Percentiles rank a stretch among this genome's conserved stretches.
phyloP scores from a whole-genome alignment of 1,140 invertebrate genomes.

The Drosophila takahashii region DNA sequence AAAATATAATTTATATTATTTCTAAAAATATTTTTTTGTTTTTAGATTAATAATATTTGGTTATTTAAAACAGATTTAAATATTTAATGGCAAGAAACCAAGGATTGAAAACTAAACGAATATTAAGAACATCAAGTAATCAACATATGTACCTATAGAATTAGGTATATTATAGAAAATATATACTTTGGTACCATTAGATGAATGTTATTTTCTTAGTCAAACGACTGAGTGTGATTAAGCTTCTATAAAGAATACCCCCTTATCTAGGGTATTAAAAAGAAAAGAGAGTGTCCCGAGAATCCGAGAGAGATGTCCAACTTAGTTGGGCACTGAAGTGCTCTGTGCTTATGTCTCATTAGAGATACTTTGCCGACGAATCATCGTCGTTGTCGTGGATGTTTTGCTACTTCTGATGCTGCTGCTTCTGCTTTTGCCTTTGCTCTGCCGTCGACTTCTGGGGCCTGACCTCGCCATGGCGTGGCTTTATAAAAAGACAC shows the following conservation, averaged over 20 bases:
- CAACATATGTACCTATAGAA: too few relatives aligned
- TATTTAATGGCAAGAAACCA: too few relatives aligned
- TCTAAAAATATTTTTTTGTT: too few relatives aligned
- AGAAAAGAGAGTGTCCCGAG: background rate
- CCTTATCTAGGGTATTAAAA: conserved; percentile 4
- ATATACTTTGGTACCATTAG: too few relatives aligned
- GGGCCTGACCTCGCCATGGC: conserved; percentile 72
- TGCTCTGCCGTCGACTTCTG: conserved; percentile 28
- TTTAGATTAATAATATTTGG: too few relatives aligned
- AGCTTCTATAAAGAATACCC: background rate
- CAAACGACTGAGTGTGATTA: background rate
- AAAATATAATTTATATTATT: too few relatives aligned
- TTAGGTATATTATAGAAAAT: too few relatives aligned
- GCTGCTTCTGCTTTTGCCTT: conserved; percentile 2
- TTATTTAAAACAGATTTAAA: too few relatives aligned
- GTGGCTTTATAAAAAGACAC: conserved; percentile 74
- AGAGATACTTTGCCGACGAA: conserved; percentile 77
- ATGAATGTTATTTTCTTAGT: background rate
- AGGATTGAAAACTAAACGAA: too few relatives aligned
- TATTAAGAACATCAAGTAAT: too few relatives aligned
- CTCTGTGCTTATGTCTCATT: conserved; percentile 79
- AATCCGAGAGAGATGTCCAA: conserved; percentile 53
- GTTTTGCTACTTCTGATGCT: conserved; percentile 13
- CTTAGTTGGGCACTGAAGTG: conserved; percentile 62
- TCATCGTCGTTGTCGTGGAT: conserved; percentile 35